phyloP scores from a whole-genome alignment of 2,888 invertebrate species.

The Scrobipalpa atriplicella region DNA sequence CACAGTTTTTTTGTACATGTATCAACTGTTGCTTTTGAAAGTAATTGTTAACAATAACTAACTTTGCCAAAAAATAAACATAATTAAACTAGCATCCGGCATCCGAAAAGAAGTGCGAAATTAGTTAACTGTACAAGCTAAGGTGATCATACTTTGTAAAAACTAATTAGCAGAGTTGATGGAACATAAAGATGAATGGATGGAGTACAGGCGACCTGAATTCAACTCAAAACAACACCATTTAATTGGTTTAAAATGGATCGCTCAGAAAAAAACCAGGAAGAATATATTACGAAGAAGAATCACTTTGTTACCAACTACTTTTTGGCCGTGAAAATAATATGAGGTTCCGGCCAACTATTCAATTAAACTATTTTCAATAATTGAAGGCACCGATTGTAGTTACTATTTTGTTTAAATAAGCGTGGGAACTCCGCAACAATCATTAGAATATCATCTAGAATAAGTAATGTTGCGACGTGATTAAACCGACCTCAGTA shows the following conservation, averaged over 20 bases:
- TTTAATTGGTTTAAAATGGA: conserved; percentile 18
- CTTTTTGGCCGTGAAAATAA: conserved; percentile 53
- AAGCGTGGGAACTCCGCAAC: conserved; percentile 29
- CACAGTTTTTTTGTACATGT: too few species aligned
- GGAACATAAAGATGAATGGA: too few species aligned
- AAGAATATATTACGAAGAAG: conserved; percentile 47
- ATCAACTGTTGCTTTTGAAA: too few species aligned
- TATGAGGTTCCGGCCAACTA: conserved; percentile 52
- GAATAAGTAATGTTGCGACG: conserved; percentile 23
- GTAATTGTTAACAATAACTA: too few species aligned
- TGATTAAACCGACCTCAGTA: conserved; percentile 23
- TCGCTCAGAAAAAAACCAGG: conserved; percentile 39
- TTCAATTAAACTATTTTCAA: conserved; percentile 41
- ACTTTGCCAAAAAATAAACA: too few species aligned
- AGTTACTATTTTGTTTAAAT: conserved; percentile 27
- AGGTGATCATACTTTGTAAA: conserved; percentile 19
- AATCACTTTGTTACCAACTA: conserved; percentile 55
- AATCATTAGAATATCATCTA: conserved; percentile 25
- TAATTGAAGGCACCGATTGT: conserved; percentile 29
- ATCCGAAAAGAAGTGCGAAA: background rate
- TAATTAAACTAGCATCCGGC: background rate
- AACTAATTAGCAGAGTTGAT: conserved; percentile 5
- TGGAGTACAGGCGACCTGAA: background rate
- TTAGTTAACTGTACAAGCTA: background rate
- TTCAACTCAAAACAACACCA: too few species aligned